These are phyloP conservation scores for Myzus persicae DNA, from an alignment of 1,140 invertebrate genomes.

Conservation along the genomic window DNA sequence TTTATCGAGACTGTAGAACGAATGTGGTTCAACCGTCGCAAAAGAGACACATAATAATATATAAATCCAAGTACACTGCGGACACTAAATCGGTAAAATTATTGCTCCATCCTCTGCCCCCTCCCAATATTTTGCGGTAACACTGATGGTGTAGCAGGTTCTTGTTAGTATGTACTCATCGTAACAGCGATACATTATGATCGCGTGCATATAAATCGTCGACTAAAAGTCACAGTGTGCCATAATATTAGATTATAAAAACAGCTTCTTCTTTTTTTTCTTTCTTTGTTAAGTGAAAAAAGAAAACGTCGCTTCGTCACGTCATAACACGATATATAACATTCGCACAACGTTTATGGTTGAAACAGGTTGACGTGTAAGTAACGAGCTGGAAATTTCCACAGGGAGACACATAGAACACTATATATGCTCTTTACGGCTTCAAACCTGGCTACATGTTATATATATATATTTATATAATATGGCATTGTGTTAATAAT, in stretches of 20 bases:
- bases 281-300: neutral
- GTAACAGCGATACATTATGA: neutral
- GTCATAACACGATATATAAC: neutral
- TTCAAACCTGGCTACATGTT: neutral
- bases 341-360: neutral
- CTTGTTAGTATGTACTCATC: neutral
- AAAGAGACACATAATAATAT: neutral
- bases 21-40: neutral
- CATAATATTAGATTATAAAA: neutral
- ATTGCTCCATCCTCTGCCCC: neutral
- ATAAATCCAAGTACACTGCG: neutral
- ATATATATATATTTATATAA: neutral
- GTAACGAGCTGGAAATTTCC: constrained; percentile 5
- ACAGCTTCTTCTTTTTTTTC: neutral
- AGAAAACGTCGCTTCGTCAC: neutral
- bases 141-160: neutral
- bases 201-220: neutral
- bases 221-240: neutral
- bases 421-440: neutral
- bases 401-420: neutral
- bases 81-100: neutral
- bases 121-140: neutral
- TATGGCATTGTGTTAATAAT: neutral
- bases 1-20: neutral
- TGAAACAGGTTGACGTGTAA: constrained; percentile 4